A percentile compares a stretch with the other conserved stretches of the same genome.
Conservation (phyloP, 2,113 vertebrate genomes). For the Scortum barcoo region DNA sequence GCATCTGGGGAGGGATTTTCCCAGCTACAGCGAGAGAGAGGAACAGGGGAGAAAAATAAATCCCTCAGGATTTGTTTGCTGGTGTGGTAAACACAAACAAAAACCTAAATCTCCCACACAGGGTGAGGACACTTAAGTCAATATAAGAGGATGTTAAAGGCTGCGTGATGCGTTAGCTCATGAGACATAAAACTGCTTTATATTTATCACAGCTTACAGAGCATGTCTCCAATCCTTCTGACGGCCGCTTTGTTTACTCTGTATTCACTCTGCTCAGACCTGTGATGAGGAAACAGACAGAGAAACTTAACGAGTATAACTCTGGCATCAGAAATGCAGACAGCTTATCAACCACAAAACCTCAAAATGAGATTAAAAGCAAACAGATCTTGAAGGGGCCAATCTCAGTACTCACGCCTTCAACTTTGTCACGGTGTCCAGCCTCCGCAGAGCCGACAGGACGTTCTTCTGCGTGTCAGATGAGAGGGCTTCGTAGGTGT, state of each 20-base stretch:
- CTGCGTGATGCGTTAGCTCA: not conserved
- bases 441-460: slow-evolving; percentile 86
- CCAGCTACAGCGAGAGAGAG: slow-evolving; percentile 68
- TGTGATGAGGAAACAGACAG: slow-evolving; percentile 46
- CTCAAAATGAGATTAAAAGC: slow-evolving; percentile 58
- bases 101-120: not conserved
- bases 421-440: slow-evolving; percentile 83
- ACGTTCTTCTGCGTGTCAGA: slow-evolving; percentile 93
- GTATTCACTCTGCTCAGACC: slow-evolving; percentile 75
- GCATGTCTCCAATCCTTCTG: slow-evolving; percentile 67
- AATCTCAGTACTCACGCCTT: slow-evolving; percentile 85
- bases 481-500: slow-evolving; percentile 90
- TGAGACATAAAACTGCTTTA: not conserved
- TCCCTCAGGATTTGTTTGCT: not conserved
- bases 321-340: slow-evolving; percentile 1
- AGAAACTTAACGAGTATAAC: not conserved
- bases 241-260: slow-evolving; percentile 76
- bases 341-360: slow-evolving; percentile 23
- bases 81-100: not conserved
- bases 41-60: slow-evolving; percentile 9
- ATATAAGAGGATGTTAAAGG: not conserved
- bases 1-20: slow-evolving; percentile 67
- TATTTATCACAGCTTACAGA: slow-evolving; percentile 70
- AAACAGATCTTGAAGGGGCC: slow-evolving; percentile 41
- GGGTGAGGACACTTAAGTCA: not conserved